A percentile compares a stretch with the other conserved stretches of the same genome.
Conservation (phyloP, 2,797 vertebrate genomes). For the Podarcis lilfordi region DNA sequence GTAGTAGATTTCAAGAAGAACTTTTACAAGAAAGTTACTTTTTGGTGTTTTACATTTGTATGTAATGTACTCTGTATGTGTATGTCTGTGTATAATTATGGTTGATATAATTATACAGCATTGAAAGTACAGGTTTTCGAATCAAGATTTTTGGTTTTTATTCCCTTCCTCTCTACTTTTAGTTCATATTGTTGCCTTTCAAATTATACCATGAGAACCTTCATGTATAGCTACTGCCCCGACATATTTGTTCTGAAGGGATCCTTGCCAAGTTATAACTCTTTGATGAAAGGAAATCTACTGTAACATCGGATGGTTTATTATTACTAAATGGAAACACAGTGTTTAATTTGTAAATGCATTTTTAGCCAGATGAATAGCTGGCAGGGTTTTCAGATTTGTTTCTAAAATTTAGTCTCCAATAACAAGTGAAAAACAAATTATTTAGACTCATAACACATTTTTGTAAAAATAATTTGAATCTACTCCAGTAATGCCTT, state of each 20-base stretch:
- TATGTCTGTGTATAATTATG: slow-evolving; percentile 72
- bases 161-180: slow-evolving; percentile 27
- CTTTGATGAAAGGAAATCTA: slow-evolving; percentile 5
- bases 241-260: slow-evolving; percentile 54
- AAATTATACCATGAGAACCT: slow-evolving; percentile 62
- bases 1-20: slow-evolving; percentile 77
- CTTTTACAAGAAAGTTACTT: slow-evolving; percentile 79
- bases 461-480: neutral
- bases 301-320: neutral
- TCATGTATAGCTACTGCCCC: slow-evolving; percentile 52
- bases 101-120: slow-evolving; percentile 71
- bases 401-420: neutral
- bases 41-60: slow-evolving; percentile 74
- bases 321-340: neutral
- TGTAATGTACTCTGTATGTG: slow-evolving; percentile 70
- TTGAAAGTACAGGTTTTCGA: slow-evolving; percentile 62
- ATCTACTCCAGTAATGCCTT: neutral
- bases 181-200: slow-evolving; percentile 54
- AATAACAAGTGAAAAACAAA: neutral
- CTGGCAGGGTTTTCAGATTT: neutral
- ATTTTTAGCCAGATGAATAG: neutral
- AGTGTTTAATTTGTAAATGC: neutral
- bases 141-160: slow-evolving; percentile 42
- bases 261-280: slow-evolving; percentile 20
- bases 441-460: neutral